Base-by-base conservation (phyloP, 2,113 vertebrate species). In the Oncorhynchus nerka region DNA sequence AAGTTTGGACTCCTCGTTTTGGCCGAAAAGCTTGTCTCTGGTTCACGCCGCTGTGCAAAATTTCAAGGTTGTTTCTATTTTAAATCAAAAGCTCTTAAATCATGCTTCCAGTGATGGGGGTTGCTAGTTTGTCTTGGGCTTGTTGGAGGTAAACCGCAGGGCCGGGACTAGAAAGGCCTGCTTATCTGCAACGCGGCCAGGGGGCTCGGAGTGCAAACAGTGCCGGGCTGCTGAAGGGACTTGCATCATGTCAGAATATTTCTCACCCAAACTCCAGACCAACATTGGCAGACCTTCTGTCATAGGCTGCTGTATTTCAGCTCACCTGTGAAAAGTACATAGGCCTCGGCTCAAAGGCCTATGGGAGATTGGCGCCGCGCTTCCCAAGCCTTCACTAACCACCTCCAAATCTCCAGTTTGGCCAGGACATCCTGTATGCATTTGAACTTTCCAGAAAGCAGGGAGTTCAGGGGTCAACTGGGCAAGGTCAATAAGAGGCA, bases 241-340 rank as follows among this genome's bases (percentile, higher is more conserved):
- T 85, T 85, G 81, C 81, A 84, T 80, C 83, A 85, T 93, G 91
- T 93, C 81, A 87, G 74, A 84, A 92, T 89, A 91, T 91, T 89
- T 93, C 85, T 77, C 91, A 82, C 80, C 68, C 68, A 32, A 59
- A 49, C 75, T 82, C 85, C 74, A 74, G 87, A 81, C 81, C 81
- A 88, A 90, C 87, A 89, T 69, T 87, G 85, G 88, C 89, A 84
- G 84, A 62, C 78, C 74, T 45, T 45, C 39, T 80, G 84, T 92
- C 84, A 81, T 75, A 85, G 39, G 62, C 71, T 73, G 81, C 66
- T 76, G 78, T 86, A 83, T 88, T 91, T 74, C 77, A 89, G 55
- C 66, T 71, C 65, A 69, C 75, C 64, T 89, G 90, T 70, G 80
- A 89, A 90, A 90, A 84, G 70, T 75, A 70, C 70, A 75, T 24